Evolutionary conservation across 2,888 invertebrate species (phyloP).

Genomic region (Ditula angustiorana): DNA sequence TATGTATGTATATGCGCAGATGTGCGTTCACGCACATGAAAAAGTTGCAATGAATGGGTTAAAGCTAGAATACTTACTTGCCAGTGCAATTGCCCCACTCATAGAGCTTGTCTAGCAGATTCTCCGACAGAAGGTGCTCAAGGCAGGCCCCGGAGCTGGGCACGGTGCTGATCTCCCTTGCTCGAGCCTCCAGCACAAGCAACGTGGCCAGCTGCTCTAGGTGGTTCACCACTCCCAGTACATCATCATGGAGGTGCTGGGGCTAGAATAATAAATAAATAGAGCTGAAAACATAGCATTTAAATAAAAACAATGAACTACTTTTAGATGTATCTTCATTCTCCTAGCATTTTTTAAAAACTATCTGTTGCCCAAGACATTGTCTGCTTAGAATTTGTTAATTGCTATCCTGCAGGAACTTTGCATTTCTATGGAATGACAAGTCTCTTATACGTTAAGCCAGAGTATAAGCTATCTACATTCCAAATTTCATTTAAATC

Average conservation of each 20-base stretch:
- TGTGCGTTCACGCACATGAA: too few species aligned
- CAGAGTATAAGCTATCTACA: too few species aligned
- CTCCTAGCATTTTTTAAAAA: too few species aligned
- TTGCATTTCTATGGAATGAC: not conserved
- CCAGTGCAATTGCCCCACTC: constrained; percentile 94
- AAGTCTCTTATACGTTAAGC: too few species aligned
- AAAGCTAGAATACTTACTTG: constrained; percentile 85
- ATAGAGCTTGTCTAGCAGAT: constrained; percentile 93
- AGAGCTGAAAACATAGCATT: too few species aligned
- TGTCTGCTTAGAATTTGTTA: not conserved
- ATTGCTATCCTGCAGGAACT: not conserved
- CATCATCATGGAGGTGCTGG: constrained; percentile 90
- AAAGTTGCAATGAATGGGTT: too few species aligned
- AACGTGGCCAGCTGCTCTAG: constrained; percentile 96
- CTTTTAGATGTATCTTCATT: too few species aligned
- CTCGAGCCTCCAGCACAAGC: constrained; percentile 92
- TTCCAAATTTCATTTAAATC: too few species aligned
- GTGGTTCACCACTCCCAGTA: constrained; percentile 95
- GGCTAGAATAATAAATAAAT: constrained; percentile 65
- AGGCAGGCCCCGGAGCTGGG: constrained; percentile 87
- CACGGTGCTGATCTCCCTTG: constrained; percentile 73
- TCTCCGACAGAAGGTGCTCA: constrained; percentile 93
- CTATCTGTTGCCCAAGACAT: not conserved
- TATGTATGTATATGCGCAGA: too few species aligned
- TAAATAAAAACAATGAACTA: too few species aligned